Conservation (phyloP, 1,140 invertebrate genomes). For the Microplitis mediator region DNA sequence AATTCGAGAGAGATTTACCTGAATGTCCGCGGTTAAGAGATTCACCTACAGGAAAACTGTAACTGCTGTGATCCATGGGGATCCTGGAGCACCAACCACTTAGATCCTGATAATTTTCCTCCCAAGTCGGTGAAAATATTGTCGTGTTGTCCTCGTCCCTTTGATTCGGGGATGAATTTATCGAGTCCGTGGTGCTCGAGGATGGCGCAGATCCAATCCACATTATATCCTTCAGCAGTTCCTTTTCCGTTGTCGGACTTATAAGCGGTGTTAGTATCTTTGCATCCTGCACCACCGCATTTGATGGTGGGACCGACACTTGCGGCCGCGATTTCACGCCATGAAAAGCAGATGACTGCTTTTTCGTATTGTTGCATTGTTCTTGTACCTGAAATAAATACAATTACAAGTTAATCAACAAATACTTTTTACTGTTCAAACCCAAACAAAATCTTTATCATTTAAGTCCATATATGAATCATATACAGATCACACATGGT, state of each 20-base stretch:
- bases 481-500: no score
- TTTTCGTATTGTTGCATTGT: slow-evolving; percentile 51
- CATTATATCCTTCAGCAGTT: slow-evolving; percentile 35
- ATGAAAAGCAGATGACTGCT: slow-evolving; percentile 53
- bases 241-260: slow-evolving; percentile 44
- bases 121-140: slow-evolving; percentile 43
- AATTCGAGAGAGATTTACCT: slow-evolving; percentile 38
- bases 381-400: slow-evolving; percentile 44
- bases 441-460: not conserved
- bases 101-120: slow-evolving; percentile 60
- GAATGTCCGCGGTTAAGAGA: slow-evolving; percentile 45
- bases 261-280: slow-evolving; percentile 36
- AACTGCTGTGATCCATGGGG: slow-evolving; percentile 42
- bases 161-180: slow-evolving; percentile 5
- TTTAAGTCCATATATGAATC: not conserved
- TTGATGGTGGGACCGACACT: slow-evolving; percentile 34
- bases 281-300: slow-evolving; percentile 2
- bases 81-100: slow-evolving; percentile 52
- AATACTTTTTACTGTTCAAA: not conserved
- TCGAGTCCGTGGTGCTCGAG: slow-evolving; percentile 29
- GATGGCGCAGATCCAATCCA: not conserved
- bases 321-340: slow-evolving; percentile 54
- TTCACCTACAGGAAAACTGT: slow-evolving; percentile 60
- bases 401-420: slow-evolving; percentile 19
- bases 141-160: slow-evolving; percentile 31